phyloP scores from a whole-genome alignment of 2,888 invertebrate species.

The Suillia variegata region DNA sequence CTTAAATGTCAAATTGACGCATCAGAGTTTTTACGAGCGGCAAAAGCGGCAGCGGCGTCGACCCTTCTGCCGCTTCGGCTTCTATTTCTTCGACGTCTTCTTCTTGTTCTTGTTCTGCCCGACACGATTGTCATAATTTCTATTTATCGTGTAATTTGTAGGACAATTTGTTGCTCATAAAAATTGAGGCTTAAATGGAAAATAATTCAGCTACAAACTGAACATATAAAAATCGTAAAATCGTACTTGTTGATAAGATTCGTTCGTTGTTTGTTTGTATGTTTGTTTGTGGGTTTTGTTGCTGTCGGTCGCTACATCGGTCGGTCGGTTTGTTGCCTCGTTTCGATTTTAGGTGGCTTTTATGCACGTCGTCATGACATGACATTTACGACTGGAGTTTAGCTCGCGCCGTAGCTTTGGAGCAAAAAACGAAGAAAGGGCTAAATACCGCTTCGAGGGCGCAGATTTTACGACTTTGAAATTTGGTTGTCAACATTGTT shows the following conservation, averaged over 20 bases:
- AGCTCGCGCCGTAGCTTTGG: too few relatives aligned
- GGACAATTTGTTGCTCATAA: conserved; percentile 56
- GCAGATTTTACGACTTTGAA: conserved; percentile 16
- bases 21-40: conserved; percentile 45
- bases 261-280: neutral
- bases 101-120: neutral
- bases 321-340: neutral
- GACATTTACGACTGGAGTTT: conserved; percentile 44
- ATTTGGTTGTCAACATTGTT: conserved; percentile 11
- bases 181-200: conserved; percentile 33
- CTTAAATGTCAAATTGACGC: conserved; percentile 49
- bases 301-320: neutral
- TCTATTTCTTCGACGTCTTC: neutral
- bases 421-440: too few relatives aligned
- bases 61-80: neutral
- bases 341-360: conserved; percentile 46
- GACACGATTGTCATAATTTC: conserved; percentile 52
- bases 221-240: conserved; percentile 4
- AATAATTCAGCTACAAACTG: conserved; percentile 4
- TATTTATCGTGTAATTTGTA: conserved; percentile 57
- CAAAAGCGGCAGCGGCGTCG: neutral
- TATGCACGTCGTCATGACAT: conserved; percentile 46
- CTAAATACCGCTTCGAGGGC: neutral
- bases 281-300: neutral
- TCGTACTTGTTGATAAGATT: conserved; percentile 3